Evolutionary conservation across 2,797 vertebrate genomes (phyloP).

Genomic region (Sebastes trivittatus): DNA sequence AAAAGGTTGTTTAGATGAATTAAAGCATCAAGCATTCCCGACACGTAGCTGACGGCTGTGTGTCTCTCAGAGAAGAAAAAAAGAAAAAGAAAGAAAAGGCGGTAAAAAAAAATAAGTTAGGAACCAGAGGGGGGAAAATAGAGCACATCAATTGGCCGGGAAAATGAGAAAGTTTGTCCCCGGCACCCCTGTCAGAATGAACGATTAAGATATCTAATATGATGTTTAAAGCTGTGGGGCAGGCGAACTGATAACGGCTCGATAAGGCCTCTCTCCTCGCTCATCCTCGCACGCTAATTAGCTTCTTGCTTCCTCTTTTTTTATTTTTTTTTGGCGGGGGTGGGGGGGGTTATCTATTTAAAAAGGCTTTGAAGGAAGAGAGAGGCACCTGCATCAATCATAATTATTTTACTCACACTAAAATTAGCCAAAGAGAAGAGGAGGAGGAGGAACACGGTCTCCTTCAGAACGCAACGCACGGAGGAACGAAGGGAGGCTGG

Average conservation of each 20-base stretch:
- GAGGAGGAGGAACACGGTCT: constrained; percentile 55
- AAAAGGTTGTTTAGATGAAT: constrained; percentile 60
- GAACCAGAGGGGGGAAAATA: constrained; percentile 39
- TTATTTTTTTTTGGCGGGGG: background rate
- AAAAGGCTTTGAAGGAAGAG: constrained; percentile 68
- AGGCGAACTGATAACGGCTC: constrained; percentile 63
- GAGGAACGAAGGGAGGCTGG: constrained; percentile 3
- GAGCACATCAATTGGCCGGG: constrained; percentile 55
- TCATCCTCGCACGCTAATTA: constrained; percentile 71
- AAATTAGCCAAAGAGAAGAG: constrained; percentile 64
- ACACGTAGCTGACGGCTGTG: constrained; percentile 43
- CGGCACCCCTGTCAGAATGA: constrained; percentile 61
- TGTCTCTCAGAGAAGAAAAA: constrained; percentile 11
- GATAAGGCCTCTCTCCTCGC: constrained; percentile 62
- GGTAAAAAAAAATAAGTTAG: constrained; percentile 12
- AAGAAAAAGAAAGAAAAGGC: constrained; percentile 7
- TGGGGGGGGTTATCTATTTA: constrained; percentile 57
- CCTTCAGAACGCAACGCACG: constrained; percentile 58
- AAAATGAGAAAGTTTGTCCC: constrained; percentile 71
- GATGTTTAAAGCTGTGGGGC: constrained; percentile 74
- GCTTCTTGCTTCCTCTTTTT: constrained; percentile 56
- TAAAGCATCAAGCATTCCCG: constrained; percentile 50
- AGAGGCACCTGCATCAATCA: constrained; percentile 80
- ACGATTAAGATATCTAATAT: constrained; percentile 75
- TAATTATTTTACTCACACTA: constrained; percentile 79